Evolutionary conservation across 1,140 invertebrate genomes (phyloP).

Genomic region (Trinorchestia longiramus): DNA sequence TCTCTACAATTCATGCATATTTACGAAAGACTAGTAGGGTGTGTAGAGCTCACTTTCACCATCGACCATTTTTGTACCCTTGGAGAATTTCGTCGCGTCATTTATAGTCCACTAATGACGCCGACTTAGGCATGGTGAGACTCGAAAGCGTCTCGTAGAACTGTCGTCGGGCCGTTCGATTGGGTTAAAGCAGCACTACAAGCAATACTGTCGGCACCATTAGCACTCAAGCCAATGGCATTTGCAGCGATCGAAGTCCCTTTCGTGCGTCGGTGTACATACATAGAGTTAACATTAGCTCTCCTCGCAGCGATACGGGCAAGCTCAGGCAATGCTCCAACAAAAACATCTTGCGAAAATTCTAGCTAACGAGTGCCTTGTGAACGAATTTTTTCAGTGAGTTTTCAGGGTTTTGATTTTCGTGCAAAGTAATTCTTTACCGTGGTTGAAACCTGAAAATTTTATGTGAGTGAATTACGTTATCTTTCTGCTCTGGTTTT

Average conservation of each 20-base stretch:
- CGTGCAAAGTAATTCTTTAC: not conserved
- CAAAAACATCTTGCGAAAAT: not conserved
- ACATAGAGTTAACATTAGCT: not conserved
- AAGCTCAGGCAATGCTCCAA: not conserved
- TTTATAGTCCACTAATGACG: not conserved
- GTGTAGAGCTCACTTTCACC: not conserved
- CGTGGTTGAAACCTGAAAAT: not conserved
- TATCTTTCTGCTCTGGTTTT: not conserved
- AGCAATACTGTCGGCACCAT: not conserved
- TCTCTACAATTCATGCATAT: not conserved
- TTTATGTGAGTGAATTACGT: not conserved
- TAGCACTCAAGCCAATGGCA: slow-evolving; percentile 2
- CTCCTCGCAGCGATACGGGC: not conserved
- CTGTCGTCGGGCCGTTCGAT: not conserved
- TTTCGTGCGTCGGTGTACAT: not conserved
- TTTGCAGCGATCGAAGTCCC: not conserved
- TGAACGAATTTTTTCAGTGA: not conserved
- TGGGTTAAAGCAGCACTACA: not conserved
- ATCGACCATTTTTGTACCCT: not conserved
- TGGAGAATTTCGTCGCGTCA: not conserved
- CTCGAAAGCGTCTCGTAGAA: too few relatives aligned
- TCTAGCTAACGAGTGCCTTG: not conserved
- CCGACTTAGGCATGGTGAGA: not conserved
- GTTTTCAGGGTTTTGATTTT: not conserved
- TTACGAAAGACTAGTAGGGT: not conserved